These are phyloP conservation scores for Xenus cinereus DNA, from an alignment of 2,113 vertebrate species.

Conservation along the genomic window DNA sequence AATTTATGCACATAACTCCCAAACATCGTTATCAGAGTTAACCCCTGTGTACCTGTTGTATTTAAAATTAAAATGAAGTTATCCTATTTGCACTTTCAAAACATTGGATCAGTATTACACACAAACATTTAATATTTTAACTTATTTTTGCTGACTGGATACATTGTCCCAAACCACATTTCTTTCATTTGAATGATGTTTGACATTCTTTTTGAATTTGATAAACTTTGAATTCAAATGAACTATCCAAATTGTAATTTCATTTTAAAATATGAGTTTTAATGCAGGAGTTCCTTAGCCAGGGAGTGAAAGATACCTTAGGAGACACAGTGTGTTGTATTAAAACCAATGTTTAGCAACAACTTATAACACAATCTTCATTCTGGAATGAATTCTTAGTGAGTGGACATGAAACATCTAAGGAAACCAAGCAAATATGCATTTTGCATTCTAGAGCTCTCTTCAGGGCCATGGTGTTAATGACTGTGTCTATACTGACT, in stretches of 20 bases:
- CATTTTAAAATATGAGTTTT: not conserved
- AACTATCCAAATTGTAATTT: not conserved
- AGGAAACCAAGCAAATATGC: not conserved
- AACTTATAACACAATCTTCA: not conserved
- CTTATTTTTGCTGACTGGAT: not conserved
- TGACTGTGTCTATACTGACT: not conserved
- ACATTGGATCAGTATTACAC: not conserved
- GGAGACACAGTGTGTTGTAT: not conserved
- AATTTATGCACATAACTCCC: not conserved
- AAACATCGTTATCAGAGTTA: conserved; percentile 15
- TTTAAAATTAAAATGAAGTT: conserved; percentile 30
- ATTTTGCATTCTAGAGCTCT: not conserved
- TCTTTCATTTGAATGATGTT: not conserved
- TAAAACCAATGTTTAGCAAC: not conserved
- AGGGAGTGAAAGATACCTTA: not conserved
- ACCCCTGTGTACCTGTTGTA: not conserved
- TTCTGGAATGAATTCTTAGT: not conserved
- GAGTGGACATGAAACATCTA: not conserved
- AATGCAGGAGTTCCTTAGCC: not conserved
- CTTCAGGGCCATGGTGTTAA: not conserved
- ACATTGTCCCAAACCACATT: not conserved
- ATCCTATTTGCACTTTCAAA: not conserved
- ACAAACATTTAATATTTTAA: not conserved
- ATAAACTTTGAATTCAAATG: not conserved
- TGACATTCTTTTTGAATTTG: not conserved